A percentile compares a stretch with the other conserved stretches of the same genome.
Conservation (phyloP, 2,797 vertebrate genomes). For the Oryzias dopingdopingensis region DNA sequence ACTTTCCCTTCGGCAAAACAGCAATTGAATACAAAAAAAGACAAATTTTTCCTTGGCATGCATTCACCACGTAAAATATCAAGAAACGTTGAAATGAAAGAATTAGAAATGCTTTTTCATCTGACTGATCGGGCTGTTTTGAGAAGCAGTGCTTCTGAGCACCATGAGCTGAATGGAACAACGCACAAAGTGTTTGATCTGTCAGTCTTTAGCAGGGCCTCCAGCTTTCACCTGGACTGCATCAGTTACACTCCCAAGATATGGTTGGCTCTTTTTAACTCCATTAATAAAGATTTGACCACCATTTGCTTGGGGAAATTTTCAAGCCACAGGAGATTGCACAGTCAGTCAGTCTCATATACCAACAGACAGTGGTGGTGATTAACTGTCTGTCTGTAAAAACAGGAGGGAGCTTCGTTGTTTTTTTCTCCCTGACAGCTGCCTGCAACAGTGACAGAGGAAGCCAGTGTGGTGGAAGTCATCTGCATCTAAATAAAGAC, state of each 20-base stretch:
- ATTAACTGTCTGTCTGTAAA: slow-evolving; percentile 57
- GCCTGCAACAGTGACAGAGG: slow-evolving; percentile 52
- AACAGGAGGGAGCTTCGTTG: slow-evolving; percentile 41
- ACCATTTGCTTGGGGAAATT: slow-evolving; percentile 35
- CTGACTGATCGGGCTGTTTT: slow-evolving; percentile 23
- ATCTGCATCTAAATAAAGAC: slow-evolving; percentile 79
- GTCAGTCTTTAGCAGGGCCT: slow-evolving; percentile 23
- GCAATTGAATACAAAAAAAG: slow-evolving; percentile 56
- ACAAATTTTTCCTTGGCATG: slow-evolving; percentile 31
- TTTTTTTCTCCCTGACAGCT: slow-evolving; percentile 43
- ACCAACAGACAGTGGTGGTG: slow-evolving; percentile 43
- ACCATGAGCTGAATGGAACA: slow-evolving; percentile 20
- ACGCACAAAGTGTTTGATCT: slow-evolving; percentile 21
- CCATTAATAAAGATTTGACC: slow-evolving; percentile 45
- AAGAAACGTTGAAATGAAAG: slow-evolving; percentile 35
- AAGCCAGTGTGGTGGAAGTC: slow-evolving; percentile 67
- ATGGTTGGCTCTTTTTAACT: slow-evolving; percentile 30
- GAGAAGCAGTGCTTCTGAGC: slow-evolving; percentile 24
- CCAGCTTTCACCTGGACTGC: slow-evolving; percentile 14
- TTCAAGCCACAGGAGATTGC: slow-evolving; percentile 31
- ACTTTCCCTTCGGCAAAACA: slow-evolving; percentile 54
- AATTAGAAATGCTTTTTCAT: slow-evolving; percentile 39
- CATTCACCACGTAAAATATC: slow-evolving; percentile 46
- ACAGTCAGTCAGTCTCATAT: slow-evolving; percentile 38
- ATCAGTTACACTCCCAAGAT: slow-evolving; percentile 16